Evolutionary conservation across 2,113 vertebrate genomes (phyloP), one percentile per base, ranked within the genome.

Genomic region (Lasiurus borealis): DNA sequence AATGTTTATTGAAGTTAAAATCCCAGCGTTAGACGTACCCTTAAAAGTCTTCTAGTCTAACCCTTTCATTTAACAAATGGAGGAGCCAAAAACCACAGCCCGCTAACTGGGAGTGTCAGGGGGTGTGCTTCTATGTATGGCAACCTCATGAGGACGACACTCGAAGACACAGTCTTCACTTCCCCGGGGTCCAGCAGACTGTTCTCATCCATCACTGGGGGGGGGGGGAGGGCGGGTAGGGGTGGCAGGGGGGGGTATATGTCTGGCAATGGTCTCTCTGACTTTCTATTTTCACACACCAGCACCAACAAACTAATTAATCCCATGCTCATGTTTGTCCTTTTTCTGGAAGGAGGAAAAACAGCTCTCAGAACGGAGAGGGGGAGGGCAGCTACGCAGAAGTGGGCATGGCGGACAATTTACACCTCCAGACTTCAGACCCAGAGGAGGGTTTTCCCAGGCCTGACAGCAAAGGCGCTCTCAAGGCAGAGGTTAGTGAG

Each of bases 241-340:
- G n/a, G n/a, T n/a, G n/a, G n/a, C n/a, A n/a, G n/a, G n/a, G n/a
- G n/a, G n/a, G n/a, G n/a, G n/a, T n/a, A n/a, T 91, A 54, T 52
- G 31, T 34, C 87, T 96, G 91, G 87, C 54, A 94, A 95, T 66
- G 91, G 27, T 8, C 69, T 90, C 23, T 93, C 78, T 76, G 50
- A 80, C 48, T 66, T 86, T 93, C 25, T 92, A 77, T 93, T 94
- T 96, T 73, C 86, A 94, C 44, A 94, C 95, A 80, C 91, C 71
- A 81, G 71, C 62, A 73, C 48, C 64, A 34, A 71, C 78, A 84
- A 77, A 34, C 40, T 83, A 83, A 96, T 86, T 83, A 93, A 94
- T 88, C 31, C 78, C 95, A 93, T 46, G 25, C 76, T 59, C 95
- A 93, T 27, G n/a, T n/a, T n/a, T n/a, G n/a, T n/a, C n/a, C 76